phyloP scores from a whole-genome alignment of 2,888 invertebrate species.

The Arctia plantaginis region DNA sequence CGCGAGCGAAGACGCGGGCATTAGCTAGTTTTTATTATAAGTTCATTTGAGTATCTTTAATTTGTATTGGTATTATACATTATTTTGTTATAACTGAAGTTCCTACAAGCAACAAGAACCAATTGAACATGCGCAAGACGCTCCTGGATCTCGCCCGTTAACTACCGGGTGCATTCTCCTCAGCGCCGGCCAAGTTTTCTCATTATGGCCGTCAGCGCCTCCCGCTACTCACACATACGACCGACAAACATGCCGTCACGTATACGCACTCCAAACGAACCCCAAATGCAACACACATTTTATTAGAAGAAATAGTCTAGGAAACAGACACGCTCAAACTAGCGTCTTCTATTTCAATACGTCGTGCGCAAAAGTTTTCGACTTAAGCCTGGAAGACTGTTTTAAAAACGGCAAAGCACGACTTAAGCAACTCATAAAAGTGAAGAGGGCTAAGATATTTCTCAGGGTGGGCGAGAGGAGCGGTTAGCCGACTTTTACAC shows the following conservation, averaged over 20 bases:
- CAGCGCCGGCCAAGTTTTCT: slow-evolving; percentile 78
- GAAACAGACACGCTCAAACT: slow-evolving; percentile 30
- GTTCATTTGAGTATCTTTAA: not conserved
- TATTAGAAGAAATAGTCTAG: slow-evolving; percentile 35
- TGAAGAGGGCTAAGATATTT: slow-evolving; percentile 71
- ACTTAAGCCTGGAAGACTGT: slow-evolving; percentile 60
- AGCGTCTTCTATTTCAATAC: slow-evolving; percentile 68
- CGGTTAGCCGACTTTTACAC: slow-evolving; percentile 83
- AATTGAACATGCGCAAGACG: slow-evolving; percentile 62
- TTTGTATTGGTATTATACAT: not conserved
- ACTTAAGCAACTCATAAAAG: slow-evolving; percentile 78
- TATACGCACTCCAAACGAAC: slow-evolving; percentile 61
- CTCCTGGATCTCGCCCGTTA: slow-evolving; percentile 61
- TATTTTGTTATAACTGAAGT: slow-evolving; percentile 39
- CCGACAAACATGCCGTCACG: slow-evolving; percentile 67
- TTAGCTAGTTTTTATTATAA: not conserved
- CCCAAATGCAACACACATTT: slow-evolving; percentile 49
- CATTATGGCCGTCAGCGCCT: slow-evolving; percentile 78
- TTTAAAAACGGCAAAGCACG: slow-evolving; percentile 73
- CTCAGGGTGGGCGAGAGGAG: slow-evolving; percentile 67
- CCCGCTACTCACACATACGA: slow-evolving; percentile 69
- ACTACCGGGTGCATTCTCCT: slow-evolving; percentile 60
- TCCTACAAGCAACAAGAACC: slow-evolving; percentile 37
- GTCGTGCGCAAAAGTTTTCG: slow-evolving; percentile 61
- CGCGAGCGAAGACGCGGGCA: no score